Conservation (phyloP, 2,113 vertebrate species). For the Serinus canaria region DNA sequence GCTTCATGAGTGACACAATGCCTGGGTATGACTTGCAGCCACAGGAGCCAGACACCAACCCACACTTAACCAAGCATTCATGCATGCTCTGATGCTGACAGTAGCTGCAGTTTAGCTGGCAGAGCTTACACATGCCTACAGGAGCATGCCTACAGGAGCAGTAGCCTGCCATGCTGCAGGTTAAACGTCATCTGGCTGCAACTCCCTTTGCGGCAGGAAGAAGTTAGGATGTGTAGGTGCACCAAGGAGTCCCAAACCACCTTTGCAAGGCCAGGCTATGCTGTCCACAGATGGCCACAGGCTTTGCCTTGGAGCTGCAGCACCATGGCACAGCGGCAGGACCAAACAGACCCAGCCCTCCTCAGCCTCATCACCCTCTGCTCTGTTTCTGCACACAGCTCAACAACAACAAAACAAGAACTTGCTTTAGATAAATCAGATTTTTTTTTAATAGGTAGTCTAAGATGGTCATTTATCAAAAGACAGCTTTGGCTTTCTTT, state of each 20-base stretch:
- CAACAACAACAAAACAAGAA: background rate
- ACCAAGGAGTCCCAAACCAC: background rate
- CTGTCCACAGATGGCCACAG: accelerated
- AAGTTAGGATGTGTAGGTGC: background rate
- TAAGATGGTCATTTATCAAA: background rate
- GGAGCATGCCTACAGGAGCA: background rate
- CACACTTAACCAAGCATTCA: accelerated
- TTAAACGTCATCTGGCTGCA: background rate
- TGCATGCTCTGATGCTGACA: background rate
- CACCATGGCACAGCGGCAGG: accelerated
- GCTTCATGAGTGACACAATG: background rate
- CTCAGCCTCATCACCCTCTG: background rate
- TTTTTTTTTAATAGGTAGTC: background rate
- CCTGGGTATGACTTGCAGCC: background rate
- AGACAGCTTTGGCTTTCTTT: background rate
- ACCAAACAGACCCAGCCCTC: accelerated
- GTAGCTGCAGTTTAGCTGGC: background rate
- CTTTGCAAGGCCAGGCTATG: background rate
- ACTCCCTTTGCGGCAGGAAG: background rate
- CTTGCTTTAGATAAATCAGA: background rate
- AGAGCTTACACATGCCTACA: background rate
- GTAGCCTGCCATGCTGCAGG: background rate
- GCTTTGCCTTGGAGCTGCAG: background rate
- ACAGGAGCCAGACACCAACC: background rate
- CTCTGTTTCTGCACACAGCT: accelerated